These are phyloP conservation scores for Lemur catta DNA, from an alignment of 2,797 vertebrate genomes.

Conservation along the genomic window DNA sequence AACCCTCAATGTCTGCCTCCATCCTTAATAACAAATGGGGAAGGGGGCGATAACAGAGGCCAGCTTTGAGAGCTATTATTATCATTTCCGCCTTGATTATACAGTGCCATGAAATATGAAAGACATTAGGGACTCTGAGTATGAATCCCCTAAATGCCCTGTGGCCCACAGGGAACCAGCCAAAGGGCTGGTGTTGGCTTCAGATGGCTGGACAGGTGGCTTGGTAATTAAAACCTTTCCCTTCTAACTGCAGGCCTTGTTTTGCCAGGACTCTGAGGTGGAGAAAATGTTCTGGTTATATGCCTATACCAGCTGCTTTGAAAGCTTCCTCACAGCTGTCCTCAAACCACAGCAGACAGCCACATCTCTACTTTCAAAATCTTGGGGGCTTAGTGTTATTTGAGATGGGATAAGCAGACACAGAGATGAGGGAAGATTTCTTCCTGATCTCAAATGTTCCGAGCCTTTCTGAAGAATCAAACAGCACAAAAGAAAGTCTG, in stretches of 20 bases:
- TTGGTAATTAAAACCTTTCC: slow-evolving; percentile 71
- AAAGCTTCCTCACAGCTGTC: slow-evolving; percentile 69
- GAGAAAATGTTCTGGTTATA: slow-evolving; percentile 68
- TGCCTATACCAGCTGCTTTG: slow-evolving; percentile 62
- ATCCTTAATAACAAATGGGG: neutral
- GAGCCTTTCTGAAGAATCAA: slow-evolving; percentile 53
- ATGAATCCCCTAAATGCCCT: slow-evolving; percentile 26
- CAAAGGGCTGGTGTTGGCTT: slow-evolving; percentile 46
- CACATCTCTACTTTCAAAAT: slow-evolving; percentile 58
- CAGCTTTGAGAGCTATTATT: slow-evolving; percentile 33
- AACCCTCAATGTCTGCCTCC: neutral
- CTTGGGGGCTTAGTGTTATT: slow-evolving; percentile 60
- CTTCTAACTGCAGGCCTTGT: slow-evolving; percentile 61
- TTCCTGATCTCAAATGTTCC: slow-evolving; percentile 41
- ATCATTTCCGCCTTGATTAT: slow-evolving; percentile 4
- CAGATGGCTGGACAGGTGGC: slow-evolving; percentile 69
- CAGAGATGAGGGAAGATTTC: slow-evolving; percentile 24
- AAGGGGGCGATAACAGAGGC: neutral
- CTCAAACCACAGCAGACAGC: slow-evolving; percentile 53
- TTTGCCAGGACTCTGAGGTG: slow-evolving; percentile 67
- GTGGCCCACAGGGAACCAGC: slow-evolving; percentile 29
- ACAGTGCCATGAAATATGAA: slow-evolving; percentile 40
- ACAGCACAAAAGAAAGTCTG: neutral
- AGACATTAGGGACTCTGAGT: slow-evolving; percentile 7
- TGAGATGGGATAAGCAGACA: slow-evolving; percentile 39